Conservation (phyloP, 1,140 invertebrate genomes). For the Lerema accius region DNA sequence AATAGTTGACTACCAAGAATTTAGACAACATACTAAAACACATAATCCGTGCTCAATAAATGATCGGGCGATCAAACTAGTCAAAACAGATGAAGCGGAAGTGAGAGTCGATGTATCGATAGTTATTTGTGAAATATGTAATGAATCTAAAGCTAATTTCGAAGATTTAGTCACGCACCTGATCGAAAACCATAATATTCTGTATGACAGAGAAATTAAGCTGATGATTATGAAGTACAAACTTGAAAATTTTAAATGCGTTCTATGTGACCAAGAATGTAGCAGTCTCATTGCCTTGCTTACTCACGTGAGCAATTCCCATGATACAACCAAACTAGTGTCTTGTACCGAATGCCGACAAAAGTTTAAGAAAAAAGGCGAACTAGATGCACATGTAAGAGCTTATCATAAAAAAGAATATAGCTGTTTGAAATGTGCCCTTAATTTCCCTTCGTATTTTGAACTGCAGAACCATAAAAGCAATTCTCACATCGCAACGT, state of each 20-base stretch:
- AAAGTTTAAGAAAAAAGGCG: constrained; percentile 52
- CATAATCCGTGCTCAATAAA: constrained; percentile 46
- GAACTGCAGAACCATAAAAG: constrained; percentile 42
- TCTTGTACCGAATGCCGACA: constrained; percentile 43
- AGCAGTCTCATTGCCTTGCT: constrained; percentile 45
- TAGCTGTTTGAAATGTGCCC: constrained; percentile 42
- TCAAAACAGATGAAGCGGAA: constrained; percentile 45
- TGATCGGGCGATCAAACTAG: constrained; percentile 44
- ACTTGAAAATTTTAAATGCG: constrained; percentile 50
- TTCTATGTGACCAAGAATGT: constrained; percentile 47
- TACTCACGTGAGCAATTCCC: constrained; percentile 49
- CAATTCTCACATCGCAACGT: constrained; percentile 42
- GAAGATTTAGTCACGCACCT: constrained; percentile 56
- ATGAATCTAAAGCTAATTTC: constrained; percentile 42
- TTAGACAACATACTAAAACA: constrained; percentile 53
- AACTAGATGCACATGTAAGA: constrained; percentile 45
- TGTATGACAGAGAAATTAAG: constrained; percentile 43
- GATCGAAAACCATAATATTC: constrained; percentile 41
- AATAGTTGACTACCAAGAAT: constrained; percentile 33
- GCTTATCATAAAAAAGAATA: constrained; percentile 44
- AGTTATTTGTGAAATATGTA: constrained; percentile 54
- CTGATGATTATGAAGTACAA: constrained; percentile 42
- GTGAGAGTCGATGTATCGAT: constrained; percentile 65
- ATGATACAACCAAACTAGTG: constrained; percentile 42
- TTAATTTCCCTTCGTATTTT: constrained; percentile 35